phyloP scores from a whole-genome alignment of 2,113 vertebrate genomes.

The Pogona vitticeps region DNA sequence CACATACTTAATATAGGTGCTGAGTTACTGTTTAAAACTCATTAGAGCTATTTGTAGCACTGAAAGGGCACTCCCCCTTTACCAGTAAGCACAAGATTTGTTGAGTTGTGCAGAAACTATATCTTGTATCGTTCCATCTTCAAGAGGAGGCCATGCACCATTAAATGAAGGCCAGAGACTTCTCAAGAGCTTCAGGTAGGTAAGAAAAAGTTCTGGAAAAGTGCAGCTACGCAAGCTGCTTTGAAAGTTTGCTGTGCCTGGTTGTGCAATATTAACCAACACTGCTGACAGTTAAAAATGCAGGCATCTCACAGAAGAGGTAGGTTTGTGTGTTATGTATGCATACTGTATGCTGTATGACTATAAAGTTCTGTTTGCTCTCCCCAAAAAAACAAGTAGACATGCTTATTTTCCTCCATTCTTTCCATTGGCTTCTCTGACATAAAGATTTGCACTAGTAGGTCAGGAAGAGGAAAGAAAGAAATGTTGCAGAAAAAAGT shows the following conservation, averaged over 20 bases:
- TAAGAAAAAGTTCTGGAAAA: neutral
- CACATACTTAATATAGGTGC: neutral
- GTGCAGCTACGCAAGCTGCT: neutral
- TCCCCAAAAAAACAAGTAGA: neutral
- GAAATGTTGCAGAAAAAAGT: no score
- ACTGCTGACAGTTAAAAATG: no score
- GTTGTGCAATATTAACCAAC: neutral
- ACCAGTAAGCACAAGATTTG: conserved; percentile 6
- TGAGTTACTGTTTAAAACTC: neutral
- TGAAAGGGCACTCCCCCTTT: neutral
- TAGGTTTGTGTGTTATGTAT: neutral
- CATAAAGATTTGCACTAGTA: neutral
- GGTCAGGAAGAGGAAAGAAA: no score
- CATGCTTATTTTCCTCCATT: neutral
- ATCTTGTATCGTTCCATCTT: neutral
- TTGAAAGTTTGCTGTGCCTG: neutral
- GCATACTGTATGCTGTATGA: neutral
- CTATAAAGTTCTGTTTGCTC: no score
- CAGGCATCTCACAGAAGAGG: neutral
- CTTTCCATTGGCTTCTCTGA: neutral
- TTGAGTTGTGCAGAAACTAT: neutral
- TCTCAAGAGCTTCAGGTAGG: no score
- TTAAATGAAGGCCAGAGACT: neutral
- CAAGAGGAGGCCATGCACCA: neutral
- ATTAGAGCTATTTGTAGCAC: neutral